Conservation (phyloP, 1,140 invertebrate species). For the Chelonus insularis region DNA sequence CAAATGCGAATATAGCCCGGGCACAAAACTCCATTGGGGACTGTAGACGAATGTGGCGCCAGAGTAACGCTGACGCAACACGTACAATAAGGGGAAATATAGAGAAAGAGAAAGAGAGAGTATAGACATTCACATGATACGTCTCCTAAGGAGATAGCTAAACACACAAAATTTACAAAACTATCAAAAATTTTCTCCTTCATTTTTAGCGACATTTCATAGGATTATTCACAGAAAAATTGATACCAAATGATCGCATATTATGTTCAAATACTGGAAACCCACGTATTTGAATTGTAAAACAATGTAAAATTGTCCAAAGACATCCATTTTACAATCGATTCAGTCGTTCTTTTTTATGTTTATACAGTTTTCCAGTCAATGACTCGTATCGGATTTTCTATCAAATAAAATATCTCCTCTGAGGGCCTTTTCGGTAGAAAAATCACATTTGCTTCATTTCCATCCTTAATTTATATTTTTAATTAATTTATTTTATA, state of each 20-base stretch:
- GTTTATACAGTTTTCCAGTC: background rate
- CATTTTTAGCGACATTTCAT: background rate
- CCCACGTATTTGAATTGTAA: conserved; percentile 3
- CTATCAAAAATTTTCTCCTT: no score
- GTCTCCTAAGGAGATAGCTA: no score
- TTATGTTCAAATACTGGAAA: background rate
- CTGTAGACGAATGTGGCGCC: conserved; percentile 40
- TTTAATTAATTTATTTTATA: no score
- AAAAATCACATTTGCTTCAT: no score
- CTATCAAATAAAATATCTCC: background rate
- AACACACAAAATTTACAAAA: no score
- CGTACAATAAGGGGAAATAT: conserved; percentile 35
- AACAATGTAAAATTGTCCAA: background rate
- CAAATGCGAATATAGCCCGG: background rate
- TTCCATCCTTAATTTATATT: no score
- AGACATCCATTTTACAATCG: conserved; percentile 1
- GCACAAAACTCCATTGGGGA: background rate
- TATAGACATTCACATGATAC: no score
- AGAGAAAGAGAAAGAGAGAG: background rate
- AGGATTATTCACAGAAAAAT: background rate
- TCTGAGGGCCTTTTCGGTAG: no score
- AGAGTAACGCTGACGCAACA: conserved; percentile 51
- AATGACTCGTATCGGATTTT: background rate
- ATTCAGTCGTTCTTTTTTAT: background rate
- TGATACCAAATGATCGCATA: background rate